Evolutionary conservation across 2,888 invertebrate species (phyloP), one percentile per base, ranked within the genome.

Genomic region (Neoscelio sp.): DNA sequence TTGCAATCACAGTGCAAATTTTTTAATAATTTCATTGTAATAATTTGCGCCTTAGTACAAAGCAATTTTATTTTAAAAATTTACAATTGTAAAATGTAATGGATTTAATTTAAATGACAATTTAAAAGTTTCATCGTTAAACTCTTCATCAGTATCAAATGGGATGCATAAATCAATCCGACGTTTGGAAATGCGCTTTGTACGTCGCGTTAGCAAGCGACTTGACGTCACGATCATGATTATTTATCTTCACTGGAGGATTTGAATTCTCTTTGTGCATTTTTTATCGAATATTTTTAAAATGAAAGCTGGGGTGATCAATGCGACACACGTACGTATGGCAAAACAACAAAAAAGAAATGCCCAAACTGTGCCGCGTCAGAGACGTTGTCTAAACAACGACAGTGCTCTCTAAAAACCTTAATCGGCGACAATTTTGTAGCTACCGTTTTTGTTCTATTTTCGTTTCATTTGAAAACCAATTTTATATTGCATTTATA

Each of bases 141-240:
- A 73, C 38, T 62, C 54, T 62, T 54, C 33, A 46, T 33, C 44
- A 44, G 52, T 13, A 18, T 7, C 46, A 10, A 30, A 3, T 23
- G 48, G 18, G 28, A 38, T 52, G 74, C 50, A 74, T 67, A 74
- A 74, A 75, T 67, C 75, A 75, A 74, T 74, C 58, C 33, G n/a
- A 20, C 17, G 48, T 50, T 64, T 60, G 60, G 35, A 67, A 60
- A 73, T 42, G 44, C 44, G 35, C 65, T 60, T 60, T 42, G 67
- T 58, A 50, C 52, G 52, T 75, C 60, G 18, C 28, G 58, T 70
- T 50, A 58, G 50, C 33, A 17, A 50, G 50, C 50, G 58, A 74
- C 54, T 73, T 64, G 28, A 38, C 30, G 50, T 65, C 28, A 40
- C 50, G 56, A 71, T 62, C 71, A 64, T 60, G 65, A 75, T 75